Evolutionary conservation across 1,140 invertebrate genomes (phyloP), one percentile per base, ranked within the genome.

Genomic region (Caerostris extrusa): DNA sequence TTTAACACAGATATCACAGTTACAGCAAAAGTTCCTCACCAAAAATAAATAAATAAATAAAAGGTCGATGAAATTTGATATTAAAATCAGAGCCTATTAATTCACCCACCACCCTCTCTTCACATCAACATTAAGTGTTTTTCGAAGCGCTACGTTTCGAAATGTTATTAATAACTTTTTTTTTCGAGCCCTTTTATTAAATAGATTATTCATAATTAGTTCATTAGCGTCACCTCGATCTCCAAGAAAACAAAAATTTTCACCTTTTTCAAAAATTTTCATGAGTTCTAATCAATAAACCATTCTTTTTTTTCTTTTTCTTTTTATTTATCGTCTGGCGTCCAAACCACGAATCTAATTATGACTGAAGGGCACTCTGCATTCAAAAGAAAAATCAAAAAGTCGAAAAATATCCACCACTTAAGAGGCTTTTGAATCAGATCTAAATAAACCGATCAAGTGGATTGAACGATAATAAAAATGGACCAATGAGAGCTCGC

Each of bases 141-240:
- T 50, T 7, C 14, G 5, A 0, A 77, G 10, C 34, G 19, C 19
- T 53, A 7, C 14, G 14, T 53, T 53, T 77, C 71, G 10, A 77
- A 77, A 53, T 50, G 71, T 77, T 77, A 77, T 77, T 77, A 77
- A 77, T 77, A 77, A 53, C 71, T 77, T 77, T 53, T 77, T 53
- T 50, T 7, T 34, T 2, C 34, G 2, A 14, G 10, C 34, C 50
- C 10, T 12, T 77, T 77, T 77, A 77, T 77, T 77, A 77, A 77
- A 53, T 77, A 10, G 50, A 77, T 77, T 77, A 77, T 77, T 77
- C 71, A 77, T 77, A 77, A 77, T 50, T 77, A 77, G 71, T 77
- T 77, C 71, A 77, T 77, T 77, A 77, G 53, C 34, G 50, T 77
- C 50, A 77, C 53, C 71, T 77, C 34, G 71, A 50, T 77, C 34